Percentiles rank a stretch among this genome's conserved stretches.
Conservation (phyloP, 1,140 invertebrate genomes). For the Aphelenchoides besseyi region DNA sequence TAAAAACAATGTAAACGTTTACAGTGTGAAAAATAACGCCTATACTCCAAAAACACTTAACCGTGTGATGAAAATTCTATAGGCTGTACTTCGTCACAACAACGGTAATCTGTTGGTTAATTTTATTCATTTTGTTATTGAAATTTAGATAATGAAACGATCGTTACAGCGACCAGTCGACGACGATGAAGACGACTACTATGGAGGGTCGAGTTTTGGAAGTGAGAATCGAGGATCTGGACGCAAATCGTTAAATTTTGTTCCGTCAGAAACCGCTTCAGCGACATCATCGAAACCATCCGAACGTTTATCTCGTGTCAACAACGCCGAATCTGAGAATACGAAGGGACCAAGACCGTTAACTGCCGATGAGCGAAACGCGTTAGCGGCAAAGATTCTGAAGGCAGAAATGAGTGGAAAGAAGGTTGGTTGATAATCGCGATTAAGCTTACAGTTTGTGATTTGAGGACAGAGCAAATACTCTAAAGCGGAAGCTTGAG, state of each 20-base stretch:
- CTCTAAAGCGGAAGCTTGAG: slow-evolving; percentile 53
- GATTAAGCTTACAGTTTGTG: slow-evolving; percentile 10
- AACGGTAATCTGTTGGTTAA: no score
- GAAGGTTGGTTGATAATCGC: slow-evolving; percentile 41
- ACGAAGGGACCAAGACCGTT: slow-evolving; percentile 12
- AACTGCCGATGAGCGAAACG: slow-evolving; percentile 50
- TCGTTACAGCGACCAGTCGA: slow-evolving; percentile 31
- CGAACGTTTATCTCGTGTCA: neutral
- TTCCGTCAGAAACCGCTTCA: neutral
- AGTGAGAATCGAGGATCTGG: neutral
- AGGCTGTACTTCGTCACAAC: no score
- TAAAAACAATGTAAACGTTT: no score
- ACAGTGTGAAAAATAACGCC: no score
- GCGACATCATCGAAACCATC: slow-evolving; percentile 7
- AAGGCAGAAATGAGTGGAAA: slow-evolving; percentile 59
- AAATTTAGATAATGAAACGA: neutral
- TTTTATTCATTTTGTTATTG: no score
- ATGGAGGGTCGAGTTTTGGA: slow-evolving; percentile 6
- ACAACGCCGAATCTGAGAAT: neutral
- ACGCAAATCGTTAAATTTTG: neutral
- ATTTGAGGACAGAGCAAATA: slow-evolving; percentile 51
- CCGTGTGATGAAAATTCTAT: no score
- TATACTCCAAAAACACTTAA: no score
- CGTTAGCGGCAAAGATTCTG: slow-evolving; percentile 56
- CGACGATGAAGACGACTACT: slow-evolving; percentile 43